Evolutionary conservation across 2,113 vertebrate species (phyloP), one percentile per base, ranked within the genome.

Genomic region (Platichthys stellatus): DNA sequence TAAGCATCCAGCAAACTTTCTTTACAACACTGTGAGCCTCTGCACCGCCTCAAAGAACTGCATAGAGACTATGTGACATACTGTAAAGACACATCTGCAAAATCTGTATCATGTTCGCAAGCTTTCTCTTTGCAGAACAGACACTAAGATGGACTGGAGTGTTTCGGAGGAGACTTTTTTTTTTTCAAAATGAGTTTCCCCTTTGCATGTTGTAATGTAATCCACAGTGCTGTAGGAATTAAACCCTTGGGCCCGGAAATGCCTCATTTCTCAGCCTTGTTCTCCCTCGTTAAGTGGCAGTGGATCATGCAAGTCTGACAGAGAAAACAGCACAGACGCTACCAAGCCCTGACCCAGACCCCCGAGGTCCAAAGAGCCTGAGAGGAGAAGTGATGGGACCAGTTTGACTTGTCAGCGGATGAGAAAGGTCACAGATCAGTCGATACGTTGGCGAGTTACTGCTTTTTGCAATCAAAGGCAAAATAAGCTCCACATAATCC

Each of bases 211-310:
- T 79, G 88, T 84, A 86, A 92, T 88, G 82, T 85, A 83, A 92
- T 88, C 88, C 78, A 74, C 71, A 69, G 76, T 78, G 76, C 71
- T 88, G 82, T 65, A 74, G 78, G 82, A 91, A 90, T 51, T 89
- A 89, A 89, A 91, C 64, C 86, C 76, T 45, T 81, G 82, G 74
- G 80, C 82, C 86, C 79, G 88, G 91, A 92, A 93, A 90, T 90
- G 82, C 82, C 87, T 88, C 81, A 87, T 91, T 91, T 85, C 84
- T 91, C 85, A 87, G 82, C 63, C 74, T 86, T 63, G 71, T 84
- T 89, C 76, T 87, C 87, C 75, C 77, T 89, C 43, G 69, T 89
- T 88, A 88, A 88, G 86, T 89, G 84, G 80, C 87, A 90, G 79
- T 82, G 77, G 76, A 89, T 92, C 88, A 86, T 86, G 74, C 54